phyloP scores from a whole-genome alignment of 37 sponge, comb jelly and placozoan genomes.

The Cladorhizidae sp. region DNA sequence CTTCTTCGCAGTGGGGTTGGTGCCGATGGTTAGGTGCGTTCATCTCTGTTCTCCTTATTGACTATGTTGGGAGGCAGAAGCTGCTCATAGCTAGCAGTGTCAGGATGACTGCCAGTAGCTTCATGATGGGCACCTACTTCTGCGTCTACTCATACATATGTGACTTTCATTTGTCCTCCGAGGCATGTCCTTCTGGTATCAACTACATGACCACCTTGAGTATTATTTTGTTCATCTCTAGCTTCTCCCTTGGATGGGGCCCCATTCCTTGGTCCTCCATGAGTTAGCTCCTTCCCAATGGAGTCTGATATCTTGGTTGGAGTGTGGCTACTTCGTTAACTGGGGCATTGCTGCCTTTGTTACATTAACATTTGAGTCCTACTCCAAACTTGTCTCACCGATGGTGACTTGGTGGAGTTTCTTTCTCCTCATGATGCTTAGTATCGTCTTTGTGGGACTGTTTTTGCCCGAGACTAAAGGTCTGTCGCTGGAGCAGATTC shows the following conservation, averaged over 20 bases:
- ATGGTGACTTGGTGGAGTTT: slow-evolving; percentile 69
- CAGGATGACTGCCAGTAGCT: slow-evolving; percentile 46
- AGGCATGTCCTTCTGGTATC: no score
- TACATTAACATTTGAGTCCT: slow-evolving; percentile 34
- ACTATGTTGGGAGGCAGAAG: slow-evolving; percentile 60
- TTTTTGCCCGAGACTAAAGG: slow-evolving; percentile 93
- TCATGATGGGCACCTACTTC: slow-evolving; percentile 44
- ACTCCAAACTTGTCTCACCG: background rate
- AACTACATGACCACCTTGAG: slow-evolving; percentile 27
- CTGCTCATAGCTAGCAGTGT: slow-evolving; percentile 48
- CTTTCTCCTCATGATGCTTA: slow-evolving; percentile 27
- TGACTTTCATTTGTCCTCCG: no score
- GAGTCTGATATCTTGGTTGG: slow-evolving; percentile 49
- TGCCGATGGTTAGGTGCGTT: slow-evolving; percentile 47
- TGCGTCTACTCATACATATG: no score
- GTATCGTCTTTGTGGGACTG: slow-evolving; percentile 67
- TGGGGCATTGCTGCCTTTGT: slow-evolving; percentile 70
- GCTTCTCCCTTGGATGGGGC: slow-evolving; percentile 85
- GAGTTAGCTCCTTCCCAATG: slow-evolving; percentile 78
- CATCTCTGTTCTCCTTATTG: slow-evolving; percentile 63
- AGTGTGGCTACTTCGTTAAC: slow-evolving; percentile 68
- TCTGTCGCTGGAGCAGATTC: slow-evolving; percentile 81
- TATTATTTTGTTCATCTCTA: slow-evolving; percentile 53
- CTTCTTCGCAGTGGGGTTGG: slow-evolving; percentile 40
- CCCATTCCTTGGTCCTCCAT: slow-evolving; percentile 83